Percentiles rank a stretch among this genome's conserved stretches.
These are phyloP conservation scores for Phengaris alcon DNA, from an alignment of 2,888 invertebrate genomes.

Conservation along the genomic window DNA sequence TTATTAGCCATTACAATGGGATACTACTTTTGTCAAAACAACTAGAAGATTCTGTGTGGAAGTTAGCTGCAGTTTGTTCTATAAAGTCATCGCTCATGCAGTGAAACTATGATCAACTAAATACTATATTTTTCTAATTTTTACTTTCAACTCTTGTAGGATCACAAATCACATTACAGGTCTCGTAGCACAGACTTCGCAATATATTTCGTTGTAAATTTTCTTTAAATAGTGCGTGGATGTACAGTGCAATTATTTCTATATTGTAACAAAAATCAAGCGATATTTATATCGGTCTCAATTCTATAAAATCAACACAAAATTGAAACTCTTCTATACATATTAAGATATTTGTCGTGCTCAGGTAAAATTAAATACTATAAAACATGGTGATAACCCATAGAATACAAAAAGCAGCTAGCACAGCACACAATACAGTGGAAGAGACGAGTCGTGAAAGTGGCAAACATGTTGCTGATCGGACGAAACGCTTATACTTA, in stretches of 20 bases:
- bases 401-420: conserved; percentile 79
- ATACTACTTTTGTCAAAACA: conserved; percentile 60
- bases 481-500: conserved; percentile 77
- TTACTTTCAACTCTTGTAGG: neutral
- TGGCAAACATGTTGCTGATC: conserved; percentile 75
- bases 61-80: conserved; percentile 77
- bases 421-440: conserved; percentile 79
- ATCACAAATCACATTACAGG: neutral
- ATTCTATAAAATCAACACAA: conserved; percentile 24
- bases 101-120: conserved; percentile 43
- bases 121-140: conserved; percentile 1
- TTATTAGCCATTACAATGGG: conserved; percentile 55
- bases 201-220: conserved; percentile 29
- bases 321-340: conserved; percentile 30
- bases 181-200: neutral
- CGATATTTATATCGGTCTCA: conserved; percentile 32
- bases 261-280: conserved; percentile 51
- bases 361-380: conserved; percentile 65
- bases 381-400: conserved; percentile 75
- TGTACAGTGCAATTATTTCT: conserved; percentile 68
- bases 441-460: conserved; percentile 77
- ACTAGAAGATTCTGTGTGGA: conserved; percentile 58
- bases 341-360: conserved; percentile 52
- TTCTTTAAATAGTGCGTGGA: conserved; percentile 56
- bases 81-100: conserved; percentile 72